These are phyloP conservation scores for Helarctos malayanus DNA, from an alignment of 2,797 vertebrate species.

Conservation along the genomic window DNA sequence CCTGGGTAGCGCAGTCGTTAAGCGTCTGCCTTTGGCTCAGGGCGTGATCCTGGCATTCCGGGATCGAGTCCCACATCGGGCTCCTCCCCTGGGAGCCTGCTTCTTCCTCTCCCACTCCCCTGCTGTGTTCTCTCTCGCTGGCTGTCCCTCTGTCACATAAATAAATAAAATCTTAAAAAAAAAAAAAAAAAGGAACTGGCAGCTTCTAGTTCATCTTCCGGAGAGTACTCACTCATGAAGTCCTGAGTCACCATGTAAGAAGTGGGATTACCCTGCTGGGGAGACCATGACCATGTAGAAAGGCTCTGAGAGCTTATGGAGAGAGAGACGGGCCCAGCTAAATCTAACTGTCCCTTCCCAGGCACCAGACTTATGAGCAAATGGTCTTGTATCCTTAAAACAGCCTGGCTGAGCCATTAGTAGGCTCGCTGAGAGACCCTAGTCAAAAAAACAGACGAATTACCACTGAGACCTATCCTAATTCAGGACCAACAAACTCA, in stretches of 20 bases:
- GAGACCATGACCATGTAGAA: not conserved
- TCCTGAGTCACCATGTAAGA: not conserved
- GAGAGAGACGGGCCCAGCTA: not conserved
- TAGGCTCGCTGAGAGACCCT: not conserved
- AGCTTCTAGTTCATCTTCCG: not conserved
- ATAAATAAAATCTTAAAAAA: no score
- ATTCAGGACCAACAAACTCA: not conserved
- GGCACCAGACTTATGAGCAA: not conserved
- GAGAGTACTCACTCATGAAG: not conserved
- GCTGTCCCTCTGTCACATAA: no score
- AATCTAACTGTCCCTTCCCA: not conserved
- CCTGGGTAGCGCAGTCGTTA: no score
- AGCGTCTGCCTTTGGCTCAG: no score
- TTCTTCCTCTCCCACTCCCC: no score
- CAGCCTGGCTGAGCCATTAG: not conserved
- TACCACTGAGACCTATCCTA: not conserved
- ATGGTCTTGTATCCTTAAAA: not conserved
- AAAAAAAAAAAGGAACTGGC: not conserved
- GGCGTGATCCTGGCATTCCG: no score
- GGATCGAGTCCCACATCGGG: no score
- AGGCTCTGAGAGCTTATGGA: not conserved
- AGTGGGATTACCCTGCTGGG: not conserved
- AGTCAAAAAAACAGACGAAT: not conserved
- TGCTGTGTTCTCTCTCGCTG: no score
- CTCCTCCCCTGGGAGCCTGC: no score